These are phyloP conservation scores for Lagenorhynchus albirostris DNA, from an alignment of 2,113 vertebrate species.

Conservation along the genomic window DNA sequence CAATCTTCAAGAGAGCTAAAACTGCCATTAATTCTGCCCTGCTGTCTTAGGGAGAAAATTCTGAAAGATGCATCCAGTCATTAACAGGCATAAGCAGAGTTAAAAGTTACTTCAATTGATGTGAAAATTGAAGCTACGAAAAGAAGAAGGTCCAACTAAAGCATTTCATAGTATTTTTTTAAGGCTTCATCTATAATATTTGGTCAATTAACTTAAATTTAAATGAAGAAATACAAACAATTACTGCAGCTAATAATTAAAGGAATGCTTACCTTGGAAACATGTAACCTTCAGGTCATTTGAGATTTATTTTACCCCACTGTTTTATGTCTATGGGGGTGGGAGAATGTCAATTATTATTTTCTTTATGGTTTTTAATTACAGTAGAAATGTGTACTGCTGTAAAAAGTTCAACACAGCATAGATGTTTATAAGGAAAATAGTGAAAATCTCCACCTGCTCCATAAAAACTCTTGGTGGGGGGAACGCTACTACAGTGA, in stretches of 20 bases:
- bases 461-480: not conserved
- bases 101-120: not conserved
- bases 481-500: not conserved
- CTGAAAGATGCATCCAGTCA: not conserved
- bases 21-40: slow-evolving; percentile 48
- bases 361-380: slow-evolving; percentile 41
- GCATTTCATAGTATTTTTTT: not conserved
- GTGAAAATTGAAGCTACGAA: not conserved
- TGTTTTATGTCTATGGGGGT: not conserved
- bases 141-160: not conserved
- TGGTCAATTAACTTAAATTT: not conserved
- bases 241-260: not conserved
- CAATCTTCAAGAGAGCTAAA: slow-evolving; percentile 41
- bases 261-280: not conserved
- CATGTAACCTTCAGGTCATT: not conserved
- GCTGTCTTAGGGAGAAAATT: slow-evolving; percentile 41
- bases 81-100: slow-evolving; percentile 18
- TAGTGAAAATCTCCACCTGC: not conserved
- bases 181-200: not conserved
- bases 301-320: not conserved
- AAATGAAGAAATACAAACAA: not conserved
- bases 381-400: not conserved
- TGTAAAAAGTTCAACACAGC: not conserved
- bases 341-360: not conserved
- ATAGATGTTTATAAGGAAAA: not conserved